Evolutionary conservation across 23 tunicate genomes (phyloP).

Genomic region (Botrylloides violaceus): DNA sequence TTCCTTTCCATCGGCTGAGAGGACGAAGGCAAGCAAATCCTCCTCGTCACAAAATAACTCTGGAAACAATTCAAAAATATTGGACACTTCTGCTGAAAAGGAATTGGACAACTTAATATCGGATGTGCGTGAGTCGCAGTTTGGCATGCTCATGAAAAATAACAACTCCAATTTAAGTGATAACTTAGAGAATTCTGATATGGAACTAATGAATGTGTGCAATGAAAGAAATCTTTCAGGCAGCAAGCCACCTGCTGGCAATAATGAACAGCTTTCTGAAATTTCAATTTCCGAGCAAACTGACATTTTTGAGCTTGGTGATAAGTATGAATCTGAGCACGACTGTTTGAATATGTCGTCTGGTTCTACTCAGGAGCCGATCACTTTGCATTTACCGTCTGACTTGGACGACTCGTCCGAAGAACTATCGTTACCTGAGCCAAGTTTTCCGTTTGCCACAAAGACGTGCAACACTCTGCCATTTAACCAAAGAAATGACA

Average conservation of each 20-base stretch:
- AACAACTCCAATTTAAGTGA: neutral
- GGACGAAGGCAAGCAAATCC: too few species aligned
- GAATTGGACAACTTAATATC: neutral
- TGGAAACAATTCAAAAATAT: too few species aligned
- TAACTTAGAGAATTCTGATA: neutral
- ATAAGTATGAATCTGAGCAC: neutral
- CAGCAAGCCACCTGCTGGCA: neutral
- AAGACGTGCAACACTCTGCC: neutral
- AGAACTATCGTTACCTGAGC: neutral
- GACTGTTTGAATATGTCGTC: neutral
- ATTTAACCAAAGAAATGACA: neutral
- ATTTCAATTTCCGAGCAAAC: neutral
- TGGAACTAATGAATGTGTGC: neutral
- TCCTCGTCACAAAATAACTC: too few species aligned
- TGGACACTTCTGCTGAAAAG: neutral
- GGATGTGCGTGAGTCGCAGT: neutral
- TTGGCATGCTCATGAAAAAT: neutral
- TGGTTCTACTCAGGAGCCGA: neutral
- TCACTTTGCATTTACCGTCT: neutral
- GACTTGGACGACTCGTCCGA: neutral
- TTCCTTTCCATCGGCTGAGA: too few species aligned
- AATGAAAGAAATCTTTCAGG: neutral
- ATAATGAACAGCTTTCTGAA: neutral
- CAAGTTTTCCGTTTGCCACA: neutral
- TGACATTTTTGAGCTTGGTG: neutral